These are phyloP conservation scores for Lagopus leucura DNA, from an alignment of 2,113 vertebrate species.

Conservation along the genomic window DNA sequence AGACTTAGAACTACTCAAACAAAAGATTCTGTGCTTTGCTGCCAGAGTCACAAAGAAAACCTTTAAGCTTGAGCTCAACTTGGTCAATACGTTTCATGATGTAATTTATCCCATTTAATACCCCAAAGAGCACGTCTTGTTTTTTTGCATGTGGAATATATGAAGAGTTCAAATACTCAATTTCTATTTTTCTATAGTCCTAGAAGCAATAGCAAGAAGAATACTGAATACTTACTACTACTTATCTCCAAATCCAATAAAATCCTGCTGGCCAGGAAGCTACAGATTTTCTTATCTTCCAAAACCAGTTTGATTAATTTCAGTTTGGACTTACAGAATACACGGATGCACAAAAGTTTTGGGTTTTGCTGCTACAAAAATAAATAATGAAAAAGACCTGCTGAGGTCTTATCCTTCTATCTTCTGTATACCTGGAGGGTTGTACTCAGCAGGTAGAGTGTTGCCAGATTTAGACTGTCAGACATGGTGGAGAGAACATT, in stretches of 20 bases:
- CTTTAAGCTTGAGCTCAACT: not conserved
- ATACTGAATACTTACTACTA: not conserved
- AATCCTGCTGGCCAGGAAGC: not conserved
- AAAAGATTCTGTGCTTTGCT: not conserved
- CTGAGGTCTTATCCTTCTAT: not conserved
- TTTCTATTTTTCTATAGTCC: not conserved
- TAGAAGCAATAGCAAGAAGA: not conserved
- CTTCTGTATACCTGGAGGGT: not conserved
- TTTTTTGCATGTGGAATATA: not conserved
- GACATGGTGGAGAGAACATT: not conserved
- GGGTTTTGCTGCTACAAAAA: not conserved
- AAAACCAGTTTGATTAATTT: not conserved
- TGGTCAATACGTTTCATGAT: not conserved
- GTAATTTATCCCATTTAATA: not conserved
- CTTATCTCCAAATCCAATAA: not conserved
- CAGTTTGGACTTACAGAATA: not conserved
- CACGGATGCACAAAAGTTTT: not conserved
- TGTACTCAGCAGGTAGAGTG: not conserved
- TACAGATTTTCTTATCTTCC: not conserved
- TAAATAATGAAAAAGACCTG: not conserved
- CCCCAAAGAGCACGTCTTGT: not conserved
- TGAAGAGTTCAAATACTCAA: not conserved
- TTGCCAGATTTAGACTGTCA: not conserved
- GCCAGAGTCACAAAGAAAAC: conserved; percentile 2
- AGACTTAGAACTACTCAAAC: not conserved